Conservation (phyloP, 2,888 invertebrate genomes). For the Apamea anceps region DNA sequence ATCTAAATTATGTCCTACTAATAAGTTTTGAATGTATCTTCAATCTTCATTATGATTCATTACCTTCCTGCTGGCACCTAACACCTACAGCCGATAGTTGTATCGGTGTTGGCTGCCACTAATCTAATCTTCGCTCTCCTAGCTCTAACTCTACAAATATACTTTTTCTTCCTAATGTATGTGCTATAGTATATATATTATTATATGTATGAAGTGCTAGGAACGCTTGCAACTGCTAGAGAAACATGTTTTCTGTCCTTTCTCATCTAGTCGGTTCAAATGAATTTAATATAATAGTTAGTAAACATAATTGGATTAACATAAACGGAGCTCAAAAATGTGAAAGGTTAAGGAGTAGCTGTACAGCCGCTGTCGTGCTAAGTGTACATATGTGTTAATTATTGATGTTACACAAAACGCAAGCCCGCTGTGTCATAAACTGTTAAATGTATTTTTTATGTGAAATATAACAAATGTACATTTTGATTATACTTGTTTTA, state of each 20-base stretch:
- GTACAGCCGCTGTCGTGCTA: slow-evolving; percentile 57
- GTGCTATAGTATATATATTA: slow-evolving; percentile 59
- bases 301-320: slow-evolving; percentile 33
- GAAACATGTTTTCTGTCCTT: slow-evolving; percentile 30
- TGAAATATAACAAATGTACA: slow-evolving; percentile 89
- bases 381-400: slow-evolving; percentile 73
- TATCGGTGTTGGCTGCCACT: slow-evolving; percentile 73
- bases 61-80: slow-evolving; percentile 19
- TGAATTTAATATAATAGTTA: slow-evolving; percentile 48
- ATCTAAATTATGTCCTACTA: slow-evolving; percentile 36
- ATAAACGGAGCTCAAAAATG: slow-evolving; percentile 63
- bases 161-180: slow-evolving; percentile 55
- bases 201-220: slow-evolving; percentile 58
- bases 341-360: slow-evolving; percentile 53
- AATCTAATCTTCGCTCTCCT: slow-evolving; percentile 57
- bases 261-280: slow-evolving; percentile 57
- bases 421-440: slow-evolving; percentile 80
- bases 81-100: slow-evolving; percentile 34
- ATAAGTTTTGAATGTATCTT: slow-evolving; percentile 44
- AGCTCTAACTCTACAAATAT: slow-evolving; percentile 37
- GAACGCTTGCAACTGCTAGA: slow-evolving; percentile 62
- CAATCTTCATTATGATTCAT: slow-evolving; percentile 14
- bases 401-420: slow-evolving; percentile 75
- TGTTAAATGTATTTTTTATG: slow-evolving; percentile 86
- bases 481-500: slow-evolving; percentile 84